phyloP scores from a whole-genome alignment of 2,888 invertebrate species.

The Drosophila mayaguana region DNA sequence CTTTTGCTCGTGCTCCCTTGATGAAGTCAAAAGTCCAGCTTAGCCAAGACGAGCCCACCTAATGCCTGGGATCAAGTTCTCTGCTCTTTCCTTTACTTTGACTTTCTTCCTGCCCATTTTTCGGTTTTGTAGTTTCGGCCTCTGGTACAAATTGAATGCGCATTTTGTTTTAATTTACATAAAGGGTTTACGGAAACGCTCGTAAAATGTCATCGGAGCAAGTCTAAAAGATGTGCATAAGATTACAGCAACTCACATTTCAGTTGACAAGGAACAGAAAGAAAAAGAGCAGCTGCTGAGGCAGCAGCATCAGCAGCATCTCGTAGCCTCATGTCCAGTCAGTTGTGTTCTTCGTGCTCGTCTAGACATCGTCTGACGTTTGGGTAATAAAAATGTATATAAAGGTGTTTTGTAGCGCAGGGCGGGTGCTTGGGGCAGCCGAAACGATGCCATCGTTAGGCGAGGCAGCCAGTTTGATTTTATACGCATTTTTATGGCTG shows the following conservation, averaged over 20 bases:
- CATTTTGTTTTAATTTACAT: conserved; percentile 74
- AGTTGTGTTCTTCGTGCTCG: conserved; percentile 9
- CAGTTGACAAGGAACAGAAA: conserved; percentile 24
- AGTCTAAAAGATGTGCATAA: conserved; percentile 47
- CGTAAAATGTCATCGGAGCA: conserved; percentile 68
- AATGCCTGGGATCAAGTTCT: conserved; percentile 40
- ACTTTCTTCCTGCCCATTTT: not conserved
- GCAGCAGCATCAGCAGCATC: conserved; percentile 2
- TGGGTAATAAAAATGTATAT: conserved; percentile 59
- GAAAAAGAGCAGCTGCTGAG: not conserved
- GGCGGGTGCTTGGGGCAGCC: conserved; percentile 2
- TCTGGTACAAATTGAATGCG: conserved; percentile 54
- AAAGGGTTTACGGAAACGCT: conserved; percentile 63
- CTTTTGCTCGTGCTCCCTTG: conserved; percentile 2
- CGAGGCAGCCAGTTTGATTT: conserved; percentile 60
- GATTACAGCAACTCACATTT: conserved; percentile 59
- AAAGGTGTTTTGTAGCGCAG: conserved; percentile 50
- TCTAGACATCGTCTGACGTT: conserved; percentile 63
- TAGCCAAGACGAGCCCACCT: conserved; percentile 26
- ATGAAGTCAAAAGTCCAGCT: conserved; percentile 43
- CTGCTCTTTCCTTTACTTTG: not conserved
- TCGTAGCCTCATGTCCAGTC: conserved; percentile 15
- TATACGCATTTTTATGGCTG: conserved; percentile 68
- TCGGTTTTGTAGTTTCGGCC: conserved; percentile 19
- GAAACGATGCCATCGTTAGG: conserved; percentile 31